phyloP scores from a whole-genome alignment of 2,113 vertebrate genomes.

The Lamprologus speciosus region DNA sequence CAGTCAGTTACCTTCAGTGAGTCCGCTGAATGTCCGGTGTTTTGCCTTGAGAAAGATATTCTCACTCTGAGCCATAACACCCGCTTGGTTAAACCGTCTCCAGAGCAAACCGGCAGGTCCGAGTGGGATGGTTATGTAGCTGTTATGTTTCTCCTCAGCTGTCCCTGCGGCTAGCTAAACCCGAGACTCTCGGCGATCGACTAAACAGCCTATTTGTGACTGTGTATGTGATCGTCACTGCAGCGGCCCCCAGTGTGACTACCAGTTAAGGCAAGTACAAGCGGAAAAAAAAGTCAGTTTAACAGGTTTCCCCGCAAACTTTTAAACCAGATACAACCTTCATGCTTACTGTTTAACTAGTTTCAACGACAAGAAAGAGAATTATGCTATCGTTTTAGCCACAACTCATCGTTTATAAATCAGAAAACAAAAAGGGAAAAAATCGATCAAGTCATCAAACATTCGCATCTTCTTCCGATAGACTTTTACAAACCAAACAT shows the following conservation, averaged over 20 bases:
- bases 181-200: slow-evolving; percentile 25
- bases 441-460: not conserved
- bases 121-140: not conserved
- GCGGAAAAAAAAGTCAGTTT: not conserved
- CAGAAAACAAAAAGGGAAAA: rapidly evolving
- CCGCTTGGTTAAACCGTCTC: not conserved
- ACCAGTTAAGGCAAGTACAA: not conserved
- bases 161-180: not conserved
- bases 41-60: slow-evolving; percentile 65
- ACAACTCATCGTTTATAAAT: not conserved
- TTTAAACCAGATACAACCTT: not conserved
- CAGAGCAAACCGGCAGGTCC: not conserved
- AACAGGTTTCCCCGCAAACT: not conserved
- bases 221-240: not conserved
- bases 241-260: not conserved
- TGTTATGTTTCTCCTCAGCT: not conserved
- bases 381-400: not conserved
- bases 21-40: slow-evolving; percentile 59
- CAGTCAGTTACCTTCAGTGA: slow-evolving; percentile 65
- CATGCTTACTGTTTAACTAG: not conserved
- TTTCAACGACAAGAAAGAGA: not conserved
- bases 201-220: not conserved
- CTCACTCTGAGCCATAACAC: slow-evolving; percentile 48
- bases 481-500: not conserved
- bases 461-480: not conserved